Conservation (phyloP, 1,140 invertebrate genomes). For the Drosophila kikkawai region DNA sequence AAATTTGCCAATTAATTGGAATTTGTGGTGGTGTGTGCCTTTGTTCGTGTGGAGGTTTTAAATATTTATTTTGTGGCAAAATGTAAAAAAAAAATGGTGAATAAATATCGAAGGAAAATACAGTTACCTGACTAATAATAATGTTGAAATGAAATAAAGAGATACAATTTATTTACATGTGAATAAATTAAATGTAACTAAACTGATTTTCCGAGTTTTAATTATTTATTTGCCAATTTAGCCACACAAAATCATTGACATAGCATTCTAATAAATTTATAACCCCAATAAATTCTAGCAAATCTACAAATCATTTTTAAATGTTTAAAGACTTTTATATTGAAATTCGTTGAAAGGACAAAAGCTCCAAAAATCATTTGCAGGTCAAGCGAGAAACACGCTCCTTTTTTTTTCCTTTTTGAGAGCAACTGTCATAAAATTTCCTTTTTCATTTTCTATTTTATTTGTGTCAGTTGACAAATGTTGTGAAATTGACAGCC, state of each 20-base stretch:
- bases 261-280: not conserved
- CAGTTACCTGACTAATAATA: too few species aligned
- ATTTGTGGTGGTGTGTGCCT: conserved; percentile 11
- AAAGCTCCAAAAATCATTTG: conserved; percentile 31
- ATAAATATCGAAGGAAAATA: not conserved
- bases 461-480: conserved; percentile 59
- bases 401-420: conserved; percentile 2
- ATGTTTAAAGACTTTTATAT: not conserved
- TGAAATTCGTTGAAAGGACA: conserved; percentile 1
- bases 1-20: conserved; percentile 42
- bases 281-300: conserved; percentile 3
- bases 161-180: not conserved
- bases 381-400: conserved; percentile 23
- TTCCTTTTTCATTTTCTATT: conserved; percentile 62
- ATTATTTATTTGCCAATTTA: not conserved
- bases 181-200: not conserved
- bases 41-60: not conserved
- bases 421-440: conserved; percentile 41
- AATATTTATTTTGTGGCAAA: conserved; percentile 13
- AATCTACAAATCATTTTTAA: not conserved
- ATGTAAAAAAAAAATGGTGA: not conserved
- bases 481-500: conserved; percentile 69
- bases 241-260: not conserved
- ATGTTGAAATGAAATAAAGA: not conserved
- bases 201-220: not conserved